A percentile compares a stretch with the other conserved stretches of the same genome.
These are phyloP conservation scores for Drosophila sp. DNA, from an alignment of 1,140 invertebrate genomes.

Conservation along the genomic window DNA sequence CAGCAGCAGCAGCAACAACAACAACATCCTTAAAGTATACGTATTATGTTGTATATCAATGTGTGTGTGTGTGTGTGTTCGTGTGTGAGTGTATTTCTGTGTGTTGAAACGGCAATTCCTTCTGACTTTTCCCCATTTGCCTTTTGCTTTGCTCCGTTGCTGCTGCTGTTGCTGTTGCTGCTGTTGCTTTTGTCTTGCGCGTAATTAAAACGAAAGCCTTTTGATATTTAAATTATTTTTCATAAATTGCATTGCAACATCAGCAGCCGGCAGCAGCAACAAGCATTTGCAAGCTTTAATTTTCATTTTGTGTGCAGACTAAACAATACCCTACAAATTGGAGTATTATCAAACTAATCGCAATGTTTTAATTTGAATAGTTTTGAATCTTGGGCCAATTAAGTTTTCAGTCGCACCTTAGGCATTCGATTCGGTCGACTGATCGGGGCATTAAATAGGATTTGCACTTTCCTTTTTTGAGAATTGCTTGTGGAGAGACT, in stretches of 20 bases:
- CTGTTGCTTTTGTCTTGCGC: slow-evolving; percentile 59
- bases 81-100: too few relatives aligned
- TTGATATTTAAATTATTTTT: slow-evolving; percentile 82
- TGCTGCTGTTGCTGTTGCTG: slow-evolving; percentile 51
- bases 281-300: background rate
- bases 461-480: too few relatives aligned
- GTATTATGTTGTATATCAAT: background rate
- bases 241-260: slow-evolving; percentile 74
- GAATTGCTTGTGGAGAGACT: too few relatives aligned
- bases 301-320: background rate
- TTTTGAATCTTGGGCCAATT: background rate
- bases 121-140: slow-evolving; percentile 41
- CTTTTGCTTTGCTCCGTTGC: slow-evolving; percentile 37
- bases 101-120: slow-evolving; percentile 9
- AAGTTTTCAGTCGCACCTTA: too few relatives aligned
- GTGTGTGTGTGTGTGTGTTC: background rate
- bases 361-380: background rate
- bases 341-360: too few relatives aligned
- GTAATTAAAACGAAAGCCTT: slow-evolving; percentile 81
- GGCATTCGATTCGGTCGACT: too few relatives aligned
- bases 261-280: slow-evolving; percentile 19
- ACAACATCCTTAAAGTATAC: slow-evolving; percentile 61
- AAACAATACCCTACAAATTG: background rate
- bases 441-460: too few relatives aligned
- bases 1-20: slow-evolving; percentile 37